Base-by-base conservation (phyloP, 2,888 invertebrate genomes). In the Oxytorus armatus region DNA sequence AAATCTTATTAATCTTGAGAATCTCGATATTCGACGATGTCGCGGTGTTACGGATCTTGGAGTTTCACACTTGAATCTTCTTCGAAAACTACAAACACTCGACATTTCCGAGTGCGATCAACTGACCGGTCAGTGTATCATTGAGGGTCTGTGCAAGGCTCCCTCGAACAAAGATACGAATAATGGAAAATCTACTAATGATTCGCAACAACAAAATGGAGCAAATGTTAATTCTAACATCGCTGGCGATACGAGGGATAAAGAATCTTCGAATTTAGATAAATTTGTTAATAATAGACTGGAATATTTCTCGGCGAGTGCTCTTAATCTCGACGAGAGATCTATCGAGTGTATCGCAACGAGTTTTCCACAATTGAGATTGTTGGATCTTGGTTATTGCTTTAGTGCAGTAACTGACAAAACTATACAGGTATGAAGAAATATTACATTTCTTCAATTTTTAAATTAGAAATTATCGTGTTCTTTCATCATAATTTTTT, bases 381-480 rank as follows among this genome's bases (percentile, higher is more conserved):
- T 93, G 21, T 92, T 96, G 21, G 95, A 96, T 88, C 88, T 96
- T 55, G 95, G 95, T 76, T 94, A 94, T 84, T 96, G 96, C 88
- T 94, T 95, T 83, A 94, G 94, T 92, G 95, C 94, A n/a, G 94
- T 96, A 0, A 95, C 95, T 2, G 95, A 96, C 87, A 93, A 93
- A 77, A 94, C 94, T 16, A 92, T 96, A 75, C 88, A 87, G 84
- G 88, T 87, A n/a, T 11, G 25, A 18, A 25, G n/a, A 36, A 49
- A 69, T 11, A 11, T 51, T 44, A 53, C 0, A 10, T 33, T 11
- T 23, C 3, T n/a, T 4, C 4, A 36, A 36, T 36, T 36, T 1
- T 36, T 3, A 3, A n/a, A n/a, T n/a, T n/a, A n/a, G n/a, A n/a
- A n/a, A n/a, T n/a, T n/a, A n/a, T n/a, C n/a, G n/a, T n/a, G 36